A percentile compares a stretch with the other conserved stretches of the same genome.
These are phyloP conservation scores for Heliornis fulica DNA, from an alignment of 2,113 vertebrate genomes.

Conservation along the genomic window DNA sequence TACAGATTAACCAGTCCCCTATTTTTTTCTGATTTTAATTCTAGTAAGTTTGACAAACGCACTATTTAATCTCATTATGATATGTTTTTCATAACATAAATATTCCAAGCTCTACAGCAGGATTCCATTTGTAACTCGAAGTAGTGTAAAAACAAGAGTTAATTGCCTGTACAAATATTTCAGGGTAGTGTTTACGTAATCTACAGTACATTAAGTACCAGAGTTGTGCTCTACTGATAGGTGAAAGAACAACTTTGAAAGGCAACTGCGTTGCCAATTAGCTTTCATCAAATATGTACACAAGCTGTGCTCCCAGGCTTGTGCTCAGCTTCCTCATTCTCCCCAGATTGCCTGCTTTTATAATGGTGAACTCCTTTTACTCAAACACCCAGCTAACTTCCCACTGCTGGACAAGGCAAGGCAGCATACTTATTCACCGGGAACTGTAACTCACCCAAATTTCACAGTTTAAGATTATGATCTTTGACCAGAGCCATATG, in stretches of 20 bases:
- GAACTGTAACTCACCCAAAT: not conserved
- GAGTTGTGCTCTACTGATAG: constrained; percentile 68
- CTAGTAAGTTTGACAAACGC: not conserved
- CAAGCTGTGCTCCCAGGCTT: constrained; percentile 58
- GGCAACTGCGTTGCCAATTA: constrained; percentile 67
- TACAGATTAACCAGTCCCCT: not conserved
- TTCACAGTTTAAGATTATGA: not conserved
- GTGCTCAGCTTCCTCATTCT: constrained; percentile 52
- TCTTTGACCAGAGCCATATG: not conserved
- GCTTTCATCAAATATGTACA: constrained; percentile 76
- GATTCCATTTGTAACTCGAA: constrained; percentile 60
- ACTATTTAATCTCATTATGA: constrained; percentile 31
- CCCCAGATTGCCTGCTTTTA: not conserved
- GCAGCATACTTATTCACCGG: not conserved
- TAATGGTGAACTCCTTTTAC: not conserved
- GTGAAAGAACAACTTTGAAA: constrained; percentile 72
- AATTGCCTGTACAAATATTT: constrained; percentile 72
- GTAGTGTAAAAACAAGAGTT: constrained; percentile 69
- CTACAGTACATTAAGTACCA: constrained; percentile 72
- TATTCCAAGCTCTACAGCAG: constrained; percentile 24
- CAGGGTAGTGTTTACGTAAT: constrained; percentile 68
- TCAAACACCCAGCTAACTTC: not conserved
- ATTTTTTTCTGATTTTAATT: not conserved
- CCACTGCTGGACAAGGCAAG: not conserved
- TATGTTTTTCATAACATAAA: constrained; percentile 26